Conservation (phyloP, 2,113 vertebrate genomes). For the Osmerus eperlanus region DNA sequence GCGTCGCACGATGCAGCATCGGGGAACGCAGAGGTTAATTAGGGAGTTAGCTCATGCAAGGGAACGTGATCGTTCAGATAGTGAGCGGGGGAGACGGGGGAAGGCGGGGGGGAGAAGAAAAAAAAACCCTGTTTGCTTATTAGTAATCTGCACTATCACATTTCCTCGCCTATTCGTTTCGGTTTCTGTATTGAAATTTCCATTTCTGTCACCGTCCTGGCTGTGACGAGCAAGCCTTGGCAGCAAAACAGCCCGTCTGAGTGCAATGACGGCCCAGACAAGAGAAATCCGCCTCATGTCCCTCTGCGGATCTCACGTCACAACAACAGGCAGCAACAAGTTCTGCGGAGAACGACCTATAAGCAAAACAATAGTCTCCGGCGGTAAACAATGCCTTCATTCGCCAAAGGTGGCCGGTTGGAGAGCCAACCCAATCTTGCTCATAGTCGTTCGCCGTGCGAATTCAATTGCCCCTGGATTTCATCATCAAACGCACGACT, state of each 20-base stretch:
- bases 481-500: too few species aligned
- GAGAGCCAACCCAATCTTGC: too few species aligned
- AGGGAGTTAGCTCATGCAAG: slow-evolving; percentile 66
- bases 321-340: too few species aligned
- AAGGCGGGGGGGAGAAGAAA: neutral
- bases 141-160: slow-evolving; percentile 40
- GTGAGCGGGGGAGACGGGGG: slow-evolving; percentile 25
- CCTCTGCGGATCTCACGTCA: too few species aligned
- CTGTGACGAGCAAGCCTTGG: slow-evolving; percentile 21
- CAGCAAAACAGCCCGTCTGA: neutral
- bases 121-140: slow-evolving; percentile 30
- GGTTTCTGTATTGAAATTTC: slow-evolving; percentile 10
- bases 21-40: slow-evolving; percentile 68
- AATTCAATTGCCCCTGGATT: too few species aligned
- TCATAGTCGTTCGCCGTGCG: too few species aligned
- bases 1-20: slow-evolving; percentile 53
- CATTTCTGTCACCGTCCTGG: slow-evolving; percentile 11
- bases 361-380: too few species aligned
- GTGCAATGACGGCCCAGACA: neutral
- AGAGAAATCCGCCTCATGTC: neutral
- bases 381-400: too few species aligned
- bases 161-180: slow-evolving; percentile 23
- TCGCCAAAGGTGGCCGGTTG: too few species aligned
- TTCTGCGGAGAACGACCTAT: too few species aligned
- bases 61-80: slow-evolving; percentile 69